Evolutionary conservation across 2,888 invertebrate genomes (phyloP).

Genomic region (Eristalis intricaria): DNA sequence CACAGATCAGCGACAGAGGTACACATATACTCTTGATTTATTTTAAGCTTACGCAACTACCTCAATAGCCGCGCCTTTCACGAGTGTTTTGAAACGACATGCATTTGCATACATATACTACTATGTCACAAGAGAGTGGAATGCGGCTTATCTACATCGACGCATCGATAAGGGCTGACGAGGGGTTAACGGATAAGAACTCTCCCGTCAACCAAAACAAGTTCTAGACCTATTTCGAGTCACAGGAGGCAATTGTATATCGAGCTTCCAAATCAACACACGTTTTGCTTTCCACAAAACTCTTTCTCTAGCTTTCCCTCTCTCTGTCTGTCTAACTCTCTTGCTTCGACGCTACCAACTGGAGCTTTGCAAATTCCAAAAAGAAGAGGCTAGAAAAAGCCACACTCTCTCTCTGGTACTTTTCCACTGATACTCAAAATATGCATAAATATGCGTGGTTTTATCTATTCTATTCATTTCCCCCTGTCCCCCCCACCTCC

Average conservation of each 20-base stretch:
- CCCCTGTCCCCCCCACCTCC: background rate
- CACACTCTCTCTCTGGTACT: slow-evolving; percentile 14
- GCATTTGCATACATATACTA: background rate
- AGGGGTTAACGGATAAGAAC: background rate
- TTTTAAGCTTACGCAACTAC: background rate
- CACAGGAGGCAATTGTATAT: background rate
- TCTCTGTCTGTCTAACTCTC: too few relatives aligned
- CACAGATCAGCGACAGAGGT: background rate
- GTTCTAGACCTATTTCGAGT: background rate
- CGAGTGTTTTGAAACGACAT: background rate
- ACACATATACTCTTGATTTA: background rate
- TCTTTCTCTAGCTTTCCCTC: too few relatives aligned
- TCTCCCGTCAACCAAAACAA: background rate
- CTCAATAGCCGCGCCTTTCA: background rate
- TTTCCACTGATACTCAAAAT: slow-evolving; percentile 40
- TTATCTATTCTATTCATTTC: background rate
- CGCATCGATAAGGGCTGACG: background rate
- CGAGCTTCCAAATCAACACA: too few relatives aligned
- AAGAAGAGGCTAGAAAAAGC: background rate
- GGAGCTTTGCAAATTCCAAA: slow-evolving; percentile 18
- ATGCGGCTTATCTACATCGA: background rate
- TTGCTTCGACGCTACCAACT: background rate
- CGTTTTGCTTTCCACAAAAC: background rate
- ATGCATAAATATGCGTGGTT: slow-evolving; percentile 28
- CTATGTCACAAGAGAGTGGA: background rate